Evolutionary conservation across 2,888 invertebrate species (phyloP), one percentile per base, ranked within the genome.

Genomic region (Taenaris catops): DNA sequence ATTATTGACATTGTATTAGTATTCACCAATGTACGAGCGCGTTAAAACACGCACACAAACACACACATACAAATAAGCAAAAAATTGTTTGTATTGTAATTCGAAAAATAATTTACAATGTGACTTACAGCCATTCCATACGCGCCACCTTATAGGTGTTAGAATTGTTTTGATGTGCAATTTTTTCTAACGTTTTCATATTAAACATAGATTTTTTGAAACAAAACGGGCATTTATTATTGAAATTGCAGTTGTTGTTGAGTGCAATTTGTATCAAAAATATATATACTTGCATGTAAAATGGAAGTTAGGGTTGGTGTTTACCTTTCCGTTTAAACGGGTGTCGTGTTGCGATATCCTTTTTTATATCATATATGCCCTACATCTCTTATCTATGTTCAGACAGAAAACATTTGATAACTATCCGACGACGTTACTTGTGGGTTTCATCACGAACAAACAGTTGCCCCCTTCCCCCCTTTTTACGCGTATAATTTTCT

Each of bases 261-360:
- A 3, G 17, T 34, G 36, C 29, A 25, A 19, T 25, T 32, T 31
- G 37, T 36, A 41, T 42, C 41, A 39, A 42, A 44, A 41, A 41
- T 44, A 43, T 40, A 28, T 42, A n/a, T n/a, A 34, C 35, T 42
- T 41, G 14, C 18, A 41, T 26, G n/a, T 16, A 32, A 25, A 33
- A 35, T 17, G 2, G 18, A 19, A 23, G 1, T 21, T 7, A 23
- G 3, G 18, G 8, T n/a, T 8, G 4, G 11, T 25, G 11, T 2
- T n/a, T 21, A 21, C 4, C 2, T 5, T 12, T 14, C 14, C 2
- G 4, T 14, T 3, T 14, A 14, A n/a, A n/a, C n/a, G 14, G 4
- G 14, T 14, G 4, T n/a, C n/a, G n/a, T 14, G 4, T 14, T 14
- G 14, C 14, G 4, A n/a, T n/a, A n/a, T n/a, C n/a, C n/a, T n/a